These are phyloP conservation scores for Lepidurus apus DNA, from an alignment of 1,140 invertebrate species.

Conservation along the genomic window DNA sequence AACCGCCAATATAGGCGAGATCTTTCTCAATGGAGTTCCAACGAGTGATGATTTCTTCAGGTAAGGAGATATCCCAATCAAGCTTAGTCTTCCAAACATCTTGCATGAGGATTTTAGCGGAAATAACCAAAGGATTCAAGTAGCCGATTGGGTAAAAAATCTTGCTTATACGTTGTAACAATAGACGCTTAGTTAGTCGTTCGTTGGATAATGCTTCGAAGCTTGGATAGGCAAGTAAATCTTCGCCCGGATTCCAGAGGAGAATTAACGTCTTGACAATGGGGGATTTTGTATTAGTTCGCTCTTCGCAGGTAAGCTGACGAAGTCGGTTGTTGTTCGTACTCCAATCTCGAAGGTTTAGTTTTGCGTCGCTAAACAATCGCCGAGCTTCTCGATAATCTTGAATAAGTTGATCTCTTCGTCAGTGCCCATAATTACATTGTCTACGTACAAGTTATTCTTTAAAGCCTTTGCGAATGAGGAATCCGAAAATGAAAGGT, in stretches of 20 bases:
- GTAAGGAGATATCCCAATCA: conserved; percentile 37
- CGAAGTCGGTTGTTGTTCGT: not conserved
- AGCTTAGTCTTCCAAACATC: conserved; percentile 43
- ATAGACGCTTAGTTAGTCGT: conserved; percentile 34
- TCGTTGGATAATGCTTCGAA: not conserved
- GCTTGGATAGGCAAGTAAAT: not conserved
- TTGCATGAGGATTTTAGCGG: conserved; percentile 47
- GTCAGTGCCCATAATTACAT: conserved; percentile 9
- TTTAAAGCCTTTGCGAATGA: not conserved
- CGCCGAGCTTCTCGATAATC: not conserved
- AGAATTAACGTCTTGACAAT: conserved; percentile 19
- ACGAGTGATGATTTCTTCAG: not conserved
- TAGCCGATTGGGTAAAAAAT: conserved; percentile 41
- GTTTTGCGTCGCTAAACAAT: not conserved
- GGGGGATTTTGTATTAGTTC: not conserved
- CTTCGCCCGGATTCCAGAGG: not conserved
- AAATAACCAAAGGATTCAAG: conserved; percentile 41
- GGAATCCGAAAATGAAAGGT: not conserved
- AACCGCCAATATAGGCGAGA: not conserved
- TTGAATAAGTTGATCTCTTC: not conserved
- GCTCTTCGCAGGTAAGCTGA: not conserved
- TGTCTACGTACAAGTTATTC: conserved; percentile 30
- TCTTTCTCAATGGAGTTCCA: not conserved
- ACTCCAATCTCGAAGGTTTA: not conserved
- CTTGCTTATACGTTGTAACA: conserved; percentile 30